Percentiles rank a stretch among this genome's conserved stretches.
These are phyloP conservation scores for Pandemis heparana DNA, from an alignment of 2,888 invertebrate genomes.

Conservation along the genomic window DNA sequence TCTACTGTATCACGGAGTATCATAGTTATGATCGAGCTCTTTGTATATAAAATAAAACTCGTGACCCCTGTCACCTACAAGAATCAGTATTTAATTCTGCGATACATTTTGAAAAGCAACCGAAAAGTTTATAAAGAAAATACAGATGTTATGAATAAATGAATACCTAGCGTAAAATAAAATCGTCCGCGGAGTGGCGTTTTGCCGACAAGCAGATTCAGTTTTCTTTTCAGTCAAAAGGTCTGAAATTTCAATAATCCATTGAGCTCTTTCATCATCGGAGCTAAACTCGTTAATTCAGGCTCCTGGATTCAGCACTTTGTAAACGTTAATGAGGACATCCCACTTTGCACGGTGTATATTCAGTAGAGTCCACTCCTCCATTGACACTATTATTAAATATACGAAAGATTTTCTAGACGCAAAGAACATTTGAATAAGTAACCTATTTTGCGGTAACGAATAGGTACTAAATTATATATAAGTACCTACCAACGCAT, in stretches of 20 bases:
- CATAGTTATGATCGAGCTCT: background rate
- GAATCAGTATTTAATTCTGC: background rate
- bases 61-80: background rate
- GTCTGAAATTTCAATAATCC: constrained; percentile 25
- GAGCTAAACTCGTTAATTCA: constrained; percentile 31
- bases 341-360: constrained; percentile 6
- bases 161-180: background rate
- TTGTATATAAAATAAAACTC: background rate
- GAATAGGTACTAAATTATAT: too few relatives aligned
- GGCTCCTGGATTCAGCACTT: constrained; percentile 31
- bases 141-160: constrained; percentile 3
- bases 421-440: constrained; percentile 3
- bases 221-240: constrained; percentile 24
- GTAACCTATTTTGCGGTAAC: background rate
- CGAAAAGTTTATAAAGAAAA: background rate
- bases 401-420: constrained; percentile 1
- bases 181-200: constrained; percentile 6
- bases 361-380: constrained; percentile 7
- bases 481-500: too few relatives aligned
- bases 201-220: constrained; percentile 23
- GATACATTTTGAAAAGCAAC: background rate
- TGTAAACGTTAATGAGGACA: constrained; percentile 33
- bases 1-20: too few relatives aligned
- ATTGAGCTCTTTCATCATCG: constrained; percentile 29
- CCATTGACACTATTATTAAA: constrained; percentile 11